These are phyloP conservation scores for Phragmatobia fuliginosa DNA, from an alignment of 2,888 invertebrate species.

Conservation along the genomic window DNA sequence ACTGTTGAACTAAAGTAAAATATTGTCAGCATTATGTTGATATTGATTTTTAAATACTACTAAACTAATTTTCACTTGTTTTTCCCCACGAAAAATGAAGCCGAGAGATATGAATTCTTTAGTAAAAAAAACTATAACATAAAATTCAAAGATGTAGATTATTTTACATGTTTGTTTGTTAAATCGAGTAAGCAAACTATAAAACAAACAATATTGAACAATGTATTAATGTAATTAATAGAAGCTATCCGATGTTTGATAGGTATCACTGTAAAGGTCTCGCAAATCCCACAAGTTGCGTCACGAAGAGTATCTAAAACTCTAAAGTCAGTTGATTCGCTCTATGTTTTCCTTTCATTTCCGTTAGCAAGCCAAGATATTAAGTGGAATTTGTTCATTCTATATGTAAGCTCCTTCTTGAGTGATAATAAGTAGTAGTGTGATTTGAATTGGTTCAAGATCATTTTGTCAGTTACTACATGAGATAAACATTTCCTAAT, in stretches of 20 bases:
- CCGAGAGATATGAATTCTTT: not conserved
- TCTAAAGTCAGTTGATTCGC: conserved; percentile 2
- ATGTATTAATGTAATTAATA: conserved; percentile 16
- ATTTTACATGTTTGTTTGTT: not conserved
- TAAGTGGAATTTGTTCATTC: conserved; percentile 10
- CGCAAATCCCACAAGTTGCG: conserved; percentile 10
- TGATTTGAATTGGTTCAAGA: conserved; percentile 1
- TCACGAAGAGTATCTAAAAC: not conserved
- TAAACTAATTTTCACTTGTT: not conserved
- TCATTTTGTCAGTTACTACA: conserved; percentile 6
- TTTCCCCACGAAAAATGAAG: not conserved
- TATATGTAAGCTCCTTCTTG: not conserved
- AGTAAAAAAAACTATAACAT: not conserved
- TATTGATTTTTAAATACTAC: not conserved
- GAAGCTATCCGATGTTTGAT: conserved; percentile 19
- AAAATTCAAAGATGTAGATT: not conserved
- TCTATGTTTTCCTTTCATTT: conserved; percentile 18
- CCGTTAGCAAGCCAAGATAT: conserved; percentile 24
- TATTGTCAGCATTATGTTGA: not conserved
- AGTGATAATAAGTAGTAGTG: not conserved
- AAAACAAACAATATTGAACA: conserved; percentile 28
- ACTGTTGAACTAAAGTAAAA: not conserved
- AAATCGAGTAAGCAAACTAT: not conserved
- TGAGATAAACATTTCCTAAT: conserved; percentile 7
- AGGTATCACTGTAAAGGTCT: conserved; percentile 13